These are phyloP conservation scores for Oryctes rhinoceros DNA, from an alignment of 1,140 invertebrate species.

Conservation along the genomic window DNA sequence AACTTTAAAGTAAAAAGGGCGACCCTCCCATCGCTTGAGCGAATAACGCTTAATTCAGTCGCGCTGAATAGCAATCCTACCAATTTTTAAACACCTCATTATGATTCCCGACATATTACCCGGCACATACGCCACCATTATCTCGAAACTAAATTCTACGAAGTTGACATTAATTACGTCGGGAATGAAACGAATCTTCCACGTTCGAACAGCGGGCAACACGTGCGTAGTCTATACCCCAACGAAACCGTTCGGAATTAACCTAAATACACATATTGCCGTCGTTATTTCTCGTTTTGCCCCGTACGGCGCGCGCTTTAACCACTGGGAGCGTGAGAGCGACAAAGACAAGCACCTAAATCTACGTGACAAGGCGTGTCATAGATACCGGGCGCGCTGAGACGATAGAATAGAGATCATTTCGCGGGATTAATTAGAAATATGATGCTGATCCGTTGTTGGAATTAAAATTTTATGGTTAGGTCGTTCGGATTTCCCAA, in stretches of 20 bases:
- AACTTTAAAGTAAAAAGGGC: no score
- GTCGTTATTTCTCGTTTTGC: not conserved
- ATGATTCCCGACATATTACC: not conserved
- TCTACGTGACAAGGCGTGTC: not conserved
- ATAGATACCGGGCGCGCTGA: not conserved
- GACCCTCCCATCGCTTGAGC: no score
- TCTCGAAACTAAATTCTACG: not conserved
- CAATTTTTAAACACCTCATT: not conserved
- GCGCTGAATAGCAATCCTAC: not conserved
- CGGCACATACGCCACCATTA: not conserved
- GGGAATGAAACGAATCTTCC: constrained; percentile 17
- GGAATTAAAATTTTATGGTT: constrained; percentile 12
- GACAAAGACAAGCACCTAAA: not conserved
- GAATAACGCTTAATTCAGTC: no score
- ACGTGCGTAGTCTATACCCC: not conserved
- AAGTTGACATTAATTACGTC: constrained; percentile 10
- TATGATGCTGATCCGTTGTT: constrained; percentile 13
- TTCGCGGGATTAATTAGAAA: constrained; percentile 9
- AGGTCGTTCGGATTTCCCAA: no score
- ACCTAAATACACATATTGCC: constrained; percentile 21
- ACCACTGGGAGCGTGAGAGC: not conserved
- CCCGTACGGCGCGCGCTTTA: not conserved
- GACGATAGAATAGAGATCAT: not conserved
- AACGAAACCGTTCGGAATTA: not conserved
- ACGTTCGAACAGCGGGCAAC: constrained; percentile 6